These are phyloP conservation scores for Uropsilus gracilis DNA, from an alignment of 2,113 vertebrate species.

Conservation along the genomic window DNA sequence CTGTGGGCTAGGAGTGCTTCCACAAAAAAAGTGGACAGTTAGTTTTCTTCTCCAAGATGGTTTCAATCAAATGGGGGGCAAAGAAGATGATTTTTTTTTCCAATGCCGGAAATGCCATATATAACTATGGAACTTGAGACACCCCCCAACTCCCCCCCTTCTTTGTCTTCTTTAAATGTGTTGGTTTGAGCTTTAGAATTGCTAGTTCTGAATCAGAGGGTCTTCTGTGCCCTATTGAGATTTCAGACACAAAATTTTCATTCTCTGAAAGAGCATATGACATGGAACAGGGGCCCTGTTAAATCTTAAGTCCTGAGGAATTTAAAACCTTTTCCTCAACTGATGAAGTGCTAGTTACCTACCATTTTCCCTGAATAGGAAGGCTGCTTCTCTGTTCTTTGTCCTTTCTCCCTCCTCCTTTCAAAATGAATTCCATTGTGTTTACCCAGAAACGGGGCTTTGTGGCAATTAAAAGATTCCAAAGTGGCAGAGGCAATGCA, in stretches of 20 bases:
- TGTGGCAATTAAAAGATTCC: conserved; percentile 82
- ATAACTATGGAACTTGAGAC: not conserved
- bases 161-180: not conserved
- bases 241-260: conserved; percentile 1
- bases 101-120: not conserved
- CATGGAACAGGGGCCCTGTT: not conserved
- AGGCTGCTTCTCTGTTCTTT: conserved; percentile 53
- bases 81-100: not conserved
- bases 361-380: conserved; percentile 38
- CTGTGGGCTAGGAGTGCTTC: conserved; percentile 58
- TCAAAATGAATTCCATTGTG: conserved; percentile 68
- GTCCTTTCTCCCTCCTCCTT: conserved; percentile 47
- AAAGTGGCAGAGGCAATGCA: conserved; percentile 80
- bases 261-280: not conserved
- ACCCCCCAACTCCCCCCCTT: not conserved
- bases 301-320: not conserved
- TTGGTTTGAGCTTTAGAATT: not conserved
- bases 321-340: not conserved
- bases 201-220: not conserved
- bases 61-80: not conserved
- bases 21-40: conserved; percentile 40
- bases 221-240: not conserved
- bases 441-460: conserved; percentile 79
- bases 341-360: not conserved
- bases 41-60: conserved; percentile 58